Conservation (phyloP, 2,888 invertebrate genomes). For the Amblyjoppa proteus region DNA sequence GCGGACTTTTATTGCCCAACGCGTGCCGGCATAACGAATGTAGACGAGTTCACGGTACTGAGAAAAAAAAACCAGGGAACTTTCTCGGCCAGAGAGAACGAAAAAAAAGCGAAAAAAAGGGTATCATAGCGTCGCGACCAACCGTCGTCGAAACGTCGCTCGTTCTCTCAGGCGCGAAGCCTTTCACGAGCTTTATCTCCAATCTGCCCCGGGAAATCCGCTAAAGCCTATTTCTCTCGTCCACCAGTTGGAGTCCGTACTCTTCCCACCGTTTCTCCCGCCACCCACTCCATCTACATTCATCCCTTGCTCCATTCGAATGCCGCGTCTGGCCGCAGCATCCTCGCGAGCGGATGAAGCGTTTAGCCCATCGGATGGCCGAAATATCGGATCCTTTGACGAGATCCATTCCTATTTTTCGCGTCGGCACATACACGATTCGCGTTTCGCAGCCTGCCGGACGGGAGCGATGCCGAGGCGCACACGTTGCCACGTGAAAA, state of each 20-base stretch:
- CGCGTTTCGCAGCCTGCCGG: not conserved
- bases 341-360: slow-evolving; percentile 21
- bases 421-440: slow-evolving; percentile 6
- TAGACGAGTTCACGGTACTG: slow-evolving; percentile 24
- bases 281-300: slow-evolving; percentile 13
- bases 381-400: slow-evolving; percentile 24
- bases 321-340: slow-evolving; percentile 32
- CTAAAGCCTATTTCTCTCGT: slow-evolving; percentile 60
- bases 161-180: slow-evolving; percentile 58
- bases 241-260: slow-evolving; percentile 2
- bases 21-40: slow-evolving; percentile 46
- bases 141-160: slow-evolving; percentile 44
- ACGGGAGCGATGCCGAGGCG: not conserved
- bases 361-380: slow-evolving; percentile 16
- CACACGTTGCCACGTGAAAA: not conserved
- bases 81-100: slow-evolving; percentile 40
- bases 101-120: slow-evolving; percentile 19
- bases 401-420: slow-evolving; percentile 23
- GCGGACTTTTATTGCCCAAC: slow-evolving; percentile 62
- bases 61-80: slow-evolving; percentile 15
- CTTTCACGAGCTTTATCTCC: slow-evolving; percentile 69
- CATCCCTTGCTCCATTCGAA: slow-evolving; percentile 44
- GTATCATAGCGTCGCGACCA: slow-evolving; percentile 12
- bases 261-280: slow-evolving; percentile 3
- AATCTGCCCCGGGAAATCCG: slow-evolving; percentile 68